These are phyloP conservation scores for Apeltes quadracus DNA, from an alignment of 2,113 vertebrate species.

Conservation along the genomic window DNA sequence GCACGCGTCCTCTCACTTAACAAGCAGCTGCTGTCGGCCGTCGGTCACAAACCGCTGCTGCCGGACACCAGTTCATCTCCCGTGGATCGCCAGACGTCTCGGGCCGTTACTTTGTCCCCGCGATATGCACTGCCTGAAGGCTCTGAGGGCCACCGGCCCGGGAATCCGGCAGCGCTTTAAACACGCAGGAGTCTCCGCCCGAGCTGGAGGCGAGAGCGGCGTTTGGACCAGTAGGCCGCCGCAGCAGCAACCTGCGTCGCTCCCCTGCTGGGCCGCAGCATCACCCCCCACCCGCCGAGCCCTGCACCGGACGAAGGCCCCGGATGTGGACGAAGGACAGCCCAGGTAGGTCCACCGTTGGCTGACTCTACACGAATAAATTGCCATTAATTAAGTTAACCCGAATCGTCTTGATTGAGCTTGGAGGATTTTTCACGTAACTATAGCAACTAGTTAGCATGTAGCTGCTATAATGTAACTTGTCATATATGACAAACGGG, in stretches of 20 bases:
- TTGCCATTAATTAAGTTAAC: slow-evolving; percentile 10
- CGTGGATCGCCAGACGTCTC: slow-evolving; percentile 35
- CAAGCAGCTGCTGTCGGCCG: slow-evolving; percentile 50
- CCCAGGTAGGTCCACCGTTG: slow-evolving; percentile 68
- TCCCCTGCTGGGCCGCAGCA: slow-evolving; percentile 61
- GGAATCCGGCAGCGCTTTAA: slow-evolving; percentile 67
- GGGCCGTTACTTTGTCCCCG: slow-evolving; percentile 31
- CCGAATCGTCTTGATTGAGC: neutral
- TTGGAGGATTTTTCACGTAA: neutral
- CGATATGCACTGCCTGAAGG: slow-evolving; percentile 78
- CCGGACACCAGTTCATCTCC: neutral
- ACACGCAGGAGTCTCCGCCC: slow-evolving; percentile 58
- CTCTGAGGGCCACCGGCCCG: slow-evolving; percentile 65
- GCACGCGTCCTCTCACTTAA: slow-evolving; percentile 32
- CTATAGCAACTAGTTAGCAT: neutral
- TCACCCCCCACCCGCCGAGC: slow-evolving; percentile 62
- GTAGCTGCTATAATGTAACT: neutral
- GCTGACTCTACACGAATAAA: slow-evolving; percentile 3
- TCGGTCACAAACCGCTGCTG: slow-evolving; percentile 20
- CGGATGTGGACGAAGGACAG: slow-evolving; percentile 58
- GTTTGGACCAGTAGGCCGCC: slow-evolving; percentile 55
- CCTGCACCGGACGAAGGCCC: slow-evolving; percentile 53
- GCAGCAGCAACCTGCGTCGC: slow-evolving; percentile 48
- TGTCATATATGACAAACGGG: neutral
- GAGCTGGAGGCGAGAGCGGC: slow-evolving; percentile 57